Percentiles rank a stretch among this genome's conserved stretches.
Conservation (phyloP, 2,797 vertebrate species). For the Sebastes elongatus region DNA sequence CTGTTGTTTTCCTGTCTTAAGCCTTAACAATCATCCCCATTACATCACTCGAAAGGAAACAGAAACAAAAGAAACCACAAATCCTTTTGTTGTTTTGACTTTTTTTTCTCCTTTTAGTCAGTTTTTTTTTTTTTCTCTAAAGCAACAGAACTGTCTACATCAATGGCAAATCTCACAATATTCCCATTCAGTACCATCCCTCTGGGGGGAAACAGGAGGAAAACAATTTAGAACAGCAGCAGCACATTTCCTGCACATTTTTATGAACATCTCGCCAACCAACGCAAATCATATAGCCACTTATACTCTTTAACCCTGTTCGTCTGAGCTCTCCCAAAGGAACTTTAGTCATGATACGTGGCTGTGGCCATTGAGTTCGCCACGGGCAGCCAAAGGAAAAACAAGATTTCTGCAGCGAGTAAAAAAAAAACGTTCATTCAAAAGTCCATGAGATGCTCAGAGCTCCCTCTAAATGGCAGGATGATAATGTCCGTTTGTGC, state of each 20-base stretch:
- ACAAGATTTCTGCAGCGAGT: slow-evolving; percentile 7
- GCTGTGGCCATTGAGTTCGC: slow-evolving; percentile 2
- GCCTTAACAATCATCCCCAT: slow-evolving; percentile 10
- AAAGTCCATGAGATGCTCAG: slow-evolving; percentile 21
- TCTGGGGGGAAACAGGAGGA: slow-evolving; percentile 36
- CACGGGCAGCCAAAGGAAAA: neutral
- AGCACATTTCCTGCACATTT: slow-evolving; percentile 49
- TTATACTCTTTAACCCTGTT: neutral
- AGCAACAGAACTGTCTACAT: slow-evolving; percentile 75
- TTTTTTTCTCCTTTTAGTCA: slow-evolving; percentile 53
- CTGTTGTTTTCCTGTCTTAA: slow-evolving; percentile 15
- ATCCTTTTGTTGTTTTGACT: slow-evolving; percentile 47
- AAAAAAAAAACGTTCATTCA: slow-evolving; percentile 15
- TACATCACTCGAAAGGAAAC: slow-evolving; percentile 29
- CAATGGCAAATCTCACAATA: slow-evolving; percentile 70
- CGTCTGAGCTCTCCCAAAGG: slow-evolving; percentile 19
- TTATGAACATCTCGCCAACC: slow-evolving; percentile 27
- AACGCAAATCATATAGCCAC: slow-evolving; percentile 49
- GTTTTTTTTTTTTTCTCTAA: slow-evolving; percentile 48
- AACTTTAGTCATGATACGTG: slow-evolving; percentile 19
- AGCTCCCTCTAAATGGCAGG: slow-evolving; percentile 23
- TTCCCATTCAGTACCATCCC: slow-evolving; percentile 63
- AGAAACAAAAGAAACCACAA: slow-evolving; percentile 56
- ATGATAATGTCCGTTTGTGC: slow-evolving; percentile 4
- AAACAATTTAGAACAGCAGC: slow-evolving; percentile 60